These are phyloP conservation scores for Gonioctena quinquepunctata DNA, from an alignment of 1,140 invertebrate species.

Conservation along the genomic window DNA sequence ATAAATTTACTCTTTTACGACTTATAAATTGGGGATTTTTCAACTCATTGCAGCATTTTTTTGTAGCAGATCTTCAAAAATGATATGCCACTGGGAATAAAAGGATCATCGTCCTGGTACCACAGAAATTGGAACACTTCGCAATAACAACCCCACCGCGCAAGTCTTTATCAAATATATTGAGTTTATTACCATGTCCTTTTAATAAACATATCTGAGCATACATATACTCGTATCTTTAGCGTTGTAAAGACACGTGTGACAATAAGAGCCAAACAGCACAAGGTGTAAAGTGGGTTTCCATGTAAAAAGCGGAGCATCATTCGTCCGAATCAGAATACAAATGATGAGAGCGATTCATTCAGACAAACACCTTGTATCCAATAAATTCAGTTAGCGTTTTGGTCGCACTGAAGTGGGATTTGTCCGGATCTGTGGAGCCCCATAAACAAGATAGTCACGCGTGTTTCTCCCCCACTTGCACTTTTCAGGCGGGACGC, in stretches of 20 bases:
- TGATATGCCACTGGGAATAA: no score
- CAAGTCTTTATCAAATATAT: slow-evolving; percentile 35
- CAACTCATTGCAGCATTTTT: no score
- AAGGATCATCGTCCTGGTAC: no score
- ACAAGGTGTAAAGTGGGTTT: slow-evolving; percentile 55
- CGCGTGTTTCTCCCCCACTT: slow-evolving; percentile 41
- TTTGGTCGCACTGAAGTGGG: slow-evolving; percentile 53
- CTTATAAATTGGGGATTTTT: no score
- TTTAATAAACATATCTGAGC: slow-evolving; percentile 56
- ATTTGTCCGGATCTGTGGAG: slow-evolving; percentile 54
- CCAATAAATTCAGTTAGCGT: slow-evolving; percentile 58
- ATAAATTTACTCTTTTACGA: no score
- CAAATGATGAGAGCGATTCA: slow-evolving; percentile 56
- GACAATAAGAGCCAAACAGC: slow-evolving; percentile 44
- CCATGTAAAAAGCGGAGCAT: slow-evolving; percentile 55
- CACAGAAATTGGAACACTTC: no score
- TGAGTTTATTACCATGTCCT: slow-evolving; percentile 50
- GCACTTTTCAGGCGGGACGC: slow-evolving; percentile 22
- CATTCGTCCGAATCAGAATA: slow-evolving; percentile 56
- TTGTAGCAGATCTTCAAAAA: no score
- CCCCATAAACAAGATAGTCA: slow-evolving; percentile 55
- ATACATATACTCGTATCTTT: slow-evolving; percentile 46
- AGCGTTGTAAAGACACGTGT: slow-evolving; percentile 42
- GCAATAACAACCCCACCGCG: no score
- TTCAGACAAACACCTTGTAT: slow-evolving; percentile 57